phyloP scores from a whole-genome alignment of 2,113 vertebrate genomes.

The Erpornis zantholeuca region DNA sequence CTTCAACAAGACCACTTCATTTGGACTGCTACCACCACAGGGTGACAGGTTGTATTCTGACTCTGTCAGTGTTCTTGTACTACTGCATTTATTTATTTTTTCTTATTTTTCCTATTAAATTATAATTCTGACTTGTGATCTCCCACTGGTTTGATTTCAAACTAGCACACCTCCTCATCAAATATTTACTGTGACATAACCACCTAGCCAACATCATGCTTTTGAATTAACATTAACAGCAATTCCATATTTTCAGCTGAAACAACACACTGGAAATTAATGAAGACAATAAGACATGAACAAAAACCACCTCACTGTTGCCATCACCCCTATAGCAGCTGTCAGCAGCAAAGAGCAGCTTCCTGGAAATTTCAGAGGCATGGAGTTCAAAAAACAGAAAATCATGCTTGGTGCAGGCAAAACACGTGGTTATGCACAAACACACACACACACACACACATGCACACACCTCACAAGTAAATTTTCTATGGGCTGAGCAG shows the following conservation, averaged over 20 bases:
- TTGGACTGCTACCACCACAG: no score
- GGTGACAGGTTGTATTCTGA: no score
- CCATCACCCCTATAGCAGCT: background rate
- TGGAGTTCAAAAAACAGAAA: background rate
- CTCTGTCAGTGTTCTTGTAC: no score
- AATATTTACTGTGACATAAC: conserved; percentile 38
- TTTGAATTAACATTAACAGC: background rate
- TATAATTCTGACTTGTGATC: no score
- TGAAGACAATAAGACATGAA: background rate
- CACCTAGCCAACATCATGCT: background rate
- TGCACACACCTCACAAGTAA: background rate
- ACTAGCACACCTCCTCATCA: background rate
- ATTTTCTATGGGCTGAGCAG: background rate
- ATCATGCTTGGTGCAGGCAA: background rate
- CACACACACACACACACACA: no score
- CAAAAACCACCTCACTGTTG: background rate
- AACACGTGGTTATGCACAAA: background rate
- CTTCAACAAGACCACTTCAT: no score
- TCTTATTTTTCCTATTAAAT: no score
- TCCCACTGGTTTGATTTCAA: no score
- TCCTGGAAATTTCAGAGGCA: background rate
- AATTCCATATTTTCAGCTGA: background rate
- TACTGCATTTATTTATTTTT: no score
- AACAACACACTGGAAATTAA: conserved; percentile 3
- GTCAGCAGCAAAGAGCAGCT: background rate